Conservation (phyloP, 2,888 invertebrate genomes). For the Chymomyza amoena region DNA sequence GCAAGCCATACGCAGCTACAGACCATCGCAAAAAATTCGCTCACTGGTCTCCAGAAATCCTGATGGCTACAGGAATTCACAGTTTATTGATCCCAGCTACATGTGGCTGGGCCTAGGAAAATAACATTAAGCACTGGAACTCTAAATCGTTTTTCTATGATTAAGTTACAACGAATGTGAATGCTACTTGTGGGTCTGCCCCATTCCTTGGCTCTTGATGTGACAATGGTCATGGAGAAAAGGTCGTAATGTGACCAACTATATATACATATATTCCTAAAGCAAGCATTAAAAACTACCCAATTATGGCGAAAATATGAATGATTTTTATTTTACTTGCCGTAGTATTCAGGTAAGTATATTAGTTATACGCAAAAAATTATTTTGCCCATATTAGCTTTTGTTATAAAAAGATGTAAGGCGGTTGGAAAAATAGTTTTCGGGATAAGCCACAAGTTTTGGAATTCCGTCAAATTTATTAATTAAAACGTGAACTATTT, state of each 20-base stretch:
- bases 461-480: no score
- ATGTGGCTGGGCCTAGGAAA: slow-evolving; percentile 84
- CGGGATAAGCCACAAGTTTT: no score
- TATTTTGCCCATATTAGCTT: no score
- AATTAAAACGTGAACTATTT: no score
- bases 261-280: slow-evolving; percentile 21
- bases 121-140: slow-evolving; percentile 49
- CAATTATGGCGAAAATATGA: not conserved
- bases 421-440: no score
- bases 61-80: slow-evolving; percentile 81
- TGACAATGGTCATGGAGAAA: not conserved
- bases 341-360: no score
- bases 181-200: not conserved
- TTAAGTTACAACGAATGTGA: slow-evolving; percentile 40
- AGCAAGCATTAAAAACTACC: slow-evolving; percentile 24
- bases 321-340: not conserved
- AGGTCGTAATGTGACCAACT: not conserved
- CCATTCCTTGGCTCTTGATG: not conserved
- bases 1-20: slow-evolving; percentile 78
- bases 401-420: no score
- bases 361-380: no score
- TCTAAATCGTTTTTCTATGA: not conserved
- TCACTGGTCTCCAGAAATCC: slow-evolving; percentile 82
- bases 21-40: slow-evolving; percentile 80
- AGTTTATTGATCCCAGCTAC: slow-evolving; percentile 83